phyloP scores from a whole-genome alignment of 2,888 invertebrate species.

The Toxonevra muliebris region DNA sequence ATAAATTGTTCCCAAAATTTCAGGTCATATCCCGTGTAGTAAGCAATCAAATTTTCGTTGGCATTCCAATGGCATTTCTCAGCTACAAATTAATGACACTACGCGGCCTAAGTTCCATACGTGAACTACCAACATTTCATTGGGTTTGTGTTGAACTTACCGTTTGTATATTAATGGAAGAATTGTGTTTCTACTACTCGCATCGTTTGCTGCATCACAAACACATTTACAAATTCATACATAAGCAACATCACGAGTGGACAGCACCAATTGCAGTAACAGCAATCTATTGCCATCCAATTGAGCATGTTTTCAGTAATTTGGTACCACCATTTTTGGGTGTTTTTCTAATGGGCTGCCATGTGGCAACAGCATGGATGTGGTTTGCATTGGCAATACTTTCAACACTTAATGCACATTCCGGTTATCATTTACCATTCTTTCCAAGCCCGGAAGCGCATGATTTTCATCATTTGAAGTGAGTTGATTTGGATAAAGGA shows the following conservation, averaged over 20 bases:
- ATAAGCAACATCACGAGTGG: slow-evolving; percentile 90
- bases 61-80: slow-evolving; percentile 71
- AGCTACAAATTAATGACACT: slow-evolving; percentile 73
- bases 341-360: slow-evolving; percentile 77
- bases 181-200: slow-evolving; percentile 84
- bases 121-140: slow-evolving; percentile 80
- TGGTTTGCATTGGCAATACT: slow-evolving; percentile 83
- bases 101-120: slow-evolving; percentile 73
- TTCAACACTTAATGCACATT: slow-evolving; percentile 83
- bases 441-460: slow-evolving; percentile 87
- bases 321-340: slow-evolving; percentile 80
- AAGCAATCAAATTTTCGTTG: slow-evolving; percentile 78
- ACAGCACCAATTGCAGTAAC: slow-evolving; percentile 86
- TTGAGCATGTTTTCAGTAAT: slow-evolving; percentile 81
- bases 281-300: slow-evolving; percentile 81
- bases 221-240: slow-evolving; percentile 80
- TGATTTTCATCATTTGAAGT: slow-evolving; percentile 89
- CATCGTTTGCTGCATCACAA: slow-evolving; percentile 82
- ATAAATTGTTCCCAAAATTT: slow-evolving; percentile 38
- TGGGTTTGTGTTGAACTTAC: slow-evolving; percentile 78
- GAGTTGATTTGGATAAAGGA: slow-evolving; percentile 50
- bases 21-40: slow-evolving; percentile 75
- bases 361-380: slow-evolving; percentile 79
- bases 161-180: slow-evolving; percentile 79
- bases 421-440: slow-evolving; percentile 86